A percentile compares a stretch with the other conserved stretches of the same genome.
phyloP scores from a whole-genome alignment of 2,797 vertebrate genomes.

The Anguilla anguilla region DNA sequence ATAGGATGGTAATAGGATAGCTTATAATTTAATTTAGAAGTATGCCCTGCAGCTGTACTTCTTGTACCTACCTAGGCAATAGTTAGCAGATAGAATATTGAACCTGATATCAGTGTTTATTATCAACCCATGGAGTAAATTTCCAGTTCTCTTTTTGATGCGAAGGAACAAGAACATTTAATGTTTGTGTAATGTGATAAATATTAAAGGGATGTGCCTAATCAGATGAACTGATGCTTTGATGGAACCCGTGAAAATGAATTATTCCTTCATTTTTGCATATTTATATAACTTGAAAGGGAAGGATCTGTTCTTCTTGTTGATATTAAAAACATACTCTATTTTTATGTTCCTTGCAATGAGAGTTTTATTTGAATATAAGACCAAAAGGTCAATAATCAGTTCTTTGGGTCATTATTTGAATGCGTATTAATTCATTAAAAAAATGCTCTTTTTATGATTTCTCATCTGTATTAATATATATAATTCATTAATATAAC shows the following conservation, averaged over 20 bases:
- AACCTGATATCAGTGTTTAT: not conserved
- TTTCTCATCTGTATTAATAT: not conserved
- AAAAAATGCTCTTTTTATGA: not conserved
- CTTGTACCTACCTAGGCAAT: not conserved
- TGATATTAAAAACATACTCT: not conserved
- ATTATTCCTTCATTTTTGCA: not conserved
- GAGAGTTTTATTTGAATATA: not conserved
- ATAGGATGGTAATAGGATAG: not conserved
- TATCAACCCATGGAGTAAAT: not conserved
- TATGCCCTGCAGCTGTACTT: not conserved
- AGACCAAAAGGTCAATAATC: not conserved
- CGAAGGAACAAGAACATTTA: not conserved
- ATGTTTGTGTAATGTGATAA: slow-evolving; percentile 12
- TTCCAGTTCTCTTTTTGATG: not conserved
- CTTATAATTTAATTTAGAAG: not conserved
- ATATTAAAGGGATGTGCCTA: not conserved
- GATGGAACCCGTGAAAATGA: not conserved
- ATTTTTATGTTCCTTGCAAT: not conserved
- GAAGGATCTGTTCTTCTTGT: not conserved
- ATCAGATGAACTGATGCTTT: not conserved
- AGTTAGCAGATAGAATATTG: not conserved
- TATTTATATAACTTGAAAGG: not conserved
- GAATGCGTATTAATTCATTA: not conserved
- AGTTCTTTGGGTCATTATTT: not conserved
- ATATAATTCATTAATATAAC: not conserved